These are phyloP conservation scores for Microctonus aethiopoides DNA, from an alignment of 2,888 invertebrate genomes.

Conservation along the genomic window DNA sequence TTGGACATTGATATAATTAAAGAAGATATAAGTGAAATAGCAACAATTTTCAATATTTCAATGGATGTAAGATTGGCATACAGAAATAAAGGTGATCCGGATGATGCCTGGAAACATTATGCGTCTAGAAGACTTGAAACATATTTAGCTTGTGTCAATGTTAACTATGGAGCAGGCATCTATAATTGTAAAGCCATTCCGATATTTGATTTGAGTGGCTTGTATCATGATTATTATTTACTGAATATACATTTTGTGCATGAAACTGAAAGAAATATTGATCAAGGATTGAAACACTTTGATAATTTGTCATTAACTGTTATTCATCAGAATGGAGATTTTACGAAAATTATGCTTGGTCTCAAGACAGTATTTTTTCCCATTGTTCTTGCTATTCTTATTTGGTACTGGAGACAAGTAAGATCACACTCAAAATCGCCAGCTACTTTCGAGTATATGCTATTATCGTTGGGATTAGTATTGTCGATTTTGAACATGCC, in stretches of 20 bases:
- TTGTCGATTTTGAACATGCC: constrained; percentile 91
- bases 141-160: constrained; percentile 84
- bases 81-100: constrained; percentile 82
- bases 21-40: constrained; percentile 73
- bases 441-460: constrained; percentile 92
- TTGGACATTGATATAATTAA: constrained; percentile 87
- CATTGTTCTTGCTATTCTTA: constrained; percentile 80
- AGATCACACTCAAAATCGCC: constrained; percentile 86
- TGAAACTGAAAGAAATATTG: constrained; percentile 75
- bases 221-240: constrained; percentile 94
- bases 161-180: too few species aligned
- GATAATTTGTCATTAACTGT: constrained; percentile 83
- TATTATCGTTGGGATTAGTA: constrained; percentile 86
- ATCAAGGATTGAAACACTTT: constrained; percentile 83
- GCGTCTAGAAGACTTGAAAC: constrained; percentile 86
- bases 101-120: constrained; percentile 85
- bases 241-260: constrained; percentile 88
- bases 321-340: constrained; percentile 99
- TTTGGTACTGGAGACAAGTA: constrained; percentile 96
- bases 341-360: constrained; percentile 95
- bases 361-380: constrained; percentile 94
- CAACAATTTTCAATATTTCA: constrained; percentile 77
- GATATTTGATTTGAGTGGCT: constrained; percentile 95
- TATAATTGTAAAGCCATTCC: constrained; percentile 93
- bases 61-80: constrained; percentile 88